phyloP scores from a whole-genome alignment of 2,113 vertebrate genomes.

The Pelecanus crispus region DNA sequence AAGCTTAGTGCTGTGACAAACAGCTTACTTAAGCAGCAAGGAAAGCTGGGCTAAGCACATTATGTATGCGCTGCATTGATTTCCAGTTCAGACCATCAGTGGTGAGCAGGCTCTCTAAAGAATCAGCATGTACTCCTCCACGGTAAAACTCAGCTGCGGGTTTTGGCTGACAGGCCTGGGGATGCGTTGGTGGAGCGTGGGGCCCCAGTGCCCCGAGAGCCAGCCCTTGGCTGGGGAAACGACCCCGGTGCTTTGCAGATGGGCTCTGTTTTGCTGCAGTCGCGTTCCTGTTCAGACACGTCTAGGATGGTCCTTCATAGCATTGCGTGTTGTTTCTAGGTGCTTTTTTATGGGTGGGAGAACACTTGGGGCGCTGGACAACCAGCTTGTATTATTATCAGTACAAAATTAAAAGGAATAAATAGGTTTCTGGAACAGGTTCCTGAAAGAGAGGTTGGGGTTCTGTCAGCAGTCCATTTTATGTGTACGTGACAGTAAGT shows the following conservation, averaged over 20 bases:
- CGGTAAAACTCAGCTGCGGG: not conserved
- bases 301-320: not conserved
- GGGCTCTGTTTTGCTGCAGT: not conserved
- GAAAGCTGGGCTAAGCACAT: not conserved
- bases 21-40: not conserved
- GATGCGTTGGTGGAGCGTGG: fast-evolving
- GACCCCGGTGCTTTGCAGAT: fast-evolving
- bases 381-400: too few species aligned
- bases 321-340: fast-evolving
- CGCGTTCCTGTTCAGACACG: fast-evolving
- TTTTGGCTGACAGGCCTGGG: not conserved
- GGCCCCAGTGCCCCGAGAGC: not conserved
- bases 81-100: not conserved
- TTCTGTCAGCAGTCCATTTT: not conserved
- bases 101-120: not conserved
- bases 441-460: not conserved
- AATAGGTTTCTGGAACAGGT: not conserved
- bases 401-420: too few species aligned
- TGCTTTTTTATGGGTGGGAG: not conserved
- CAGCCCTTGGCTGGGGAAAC: not conserved
- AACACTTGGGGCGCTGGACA: not conserved
- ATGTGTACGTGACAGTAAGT: not conserved
- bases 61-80: not conserved
- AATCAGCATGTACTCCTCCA: fast-evolving
- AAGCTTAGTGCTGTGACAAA: not conserved